These are phyloP conservation scores for Girardinus metallicus DNA, from an alignment of 2,797 vertebrate species.

Conservation along the genomic window DNA sequence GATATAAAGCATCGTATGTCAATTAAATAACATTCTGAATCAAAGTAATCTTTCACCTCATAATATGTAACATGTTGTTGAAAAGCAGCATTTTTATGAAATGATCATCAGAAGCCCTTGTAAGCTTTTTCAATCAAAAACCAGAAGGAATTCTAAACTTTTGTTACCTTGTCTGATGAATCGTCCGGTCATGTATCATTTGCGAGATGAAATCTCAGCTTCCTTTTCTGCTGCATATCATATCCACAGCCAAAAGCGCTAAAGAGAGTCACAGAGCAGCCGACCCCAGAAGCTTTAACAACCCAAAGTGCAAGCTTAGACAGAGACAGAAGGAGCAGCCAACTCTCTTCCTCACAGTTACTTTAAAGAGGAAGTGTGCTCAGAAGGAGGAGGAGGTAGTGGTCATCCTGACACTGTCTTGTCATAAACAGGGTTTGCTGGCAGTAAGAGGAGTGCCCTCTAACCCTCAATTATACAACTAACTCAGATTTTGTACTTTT, in stretches of 20 bases:
- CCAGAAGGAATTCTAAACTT: slow-evolving; percentile 42
- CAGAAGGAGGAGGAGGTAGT: slow-evolving; percentile 39
- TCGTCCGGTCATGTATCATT: background rate
- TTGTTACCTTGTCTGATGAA: slow-evolving; percentile 9
- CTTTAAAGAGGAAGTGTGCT: slow-evolving; percentile 66
- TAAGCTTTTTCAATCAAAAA: background rate
- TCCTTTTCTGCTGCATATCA: slow-evolving; percentile 10
- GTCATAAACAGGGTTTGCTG: slow-evolving; percentile 24
- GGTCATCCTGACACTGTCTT: background rate
- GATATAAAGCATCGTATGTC: background rate
- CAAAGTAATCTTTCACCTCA: background rate
- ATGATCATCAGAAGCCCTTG: background rate
- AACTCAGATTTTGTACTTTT: background rate
- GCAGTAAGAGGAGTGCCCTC: slow-evolving; percentile 1
- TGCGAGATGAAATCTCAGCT: background rate
- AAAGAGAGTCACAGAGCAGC: background rate
- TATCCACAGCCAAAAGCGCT: background rate
- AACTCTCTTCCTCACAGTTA: slow-evolving; percentile 30
- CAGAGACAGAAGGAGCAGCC: background rate
- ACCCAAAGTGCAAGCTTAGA: background rate
- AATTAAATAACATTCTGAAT: background rate
- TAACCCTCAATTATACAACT: slow-evolving; percentile 5
- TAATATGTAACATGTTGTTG: background rate
- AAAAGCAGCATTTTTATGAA: background rate
- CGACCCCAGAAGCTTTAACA: slow-evolving; percentile 8